These are phyloP conservation scores for Corynorhinus townsendii DNA, from an alignment of 2,113 vertebrate species.

Conservation along the genomic window DNA sequence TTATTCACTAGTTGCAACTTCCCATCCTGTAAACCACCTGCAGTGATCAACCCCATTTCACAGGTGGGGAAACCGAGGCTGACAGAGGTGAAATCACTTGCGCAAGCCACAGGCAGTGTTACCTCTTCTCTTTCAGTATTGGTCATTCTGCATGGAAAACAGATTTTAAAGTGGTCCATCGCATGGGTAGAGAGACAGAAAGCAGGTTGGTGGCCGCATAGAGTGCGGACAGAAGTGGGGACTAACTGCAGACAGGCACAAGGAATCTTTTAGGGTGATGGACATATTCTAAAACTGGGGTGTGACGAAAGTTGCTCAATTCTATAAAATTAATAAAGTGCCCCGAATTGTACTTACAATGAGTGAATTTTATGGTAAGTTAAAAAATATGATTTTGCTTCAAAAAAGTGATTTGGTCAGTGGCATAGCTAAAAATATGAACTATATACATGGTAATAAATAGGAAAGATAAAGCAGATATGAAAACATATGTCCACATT, in stretches of 20 bases:
- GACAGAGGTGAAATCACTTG: background rate
- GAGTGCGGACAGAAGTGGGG: no score
- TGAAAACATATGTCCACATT: background rate
- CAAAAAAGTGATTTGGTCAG: background rate
- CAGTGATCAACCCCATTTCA: background rate
- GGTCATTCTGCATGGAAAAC: background rate
- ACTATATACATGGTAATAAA: background rate
- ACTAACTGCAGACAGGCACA: background rate
- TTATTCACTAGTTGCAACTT: background rate
- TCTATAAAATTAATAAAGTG: background rate
- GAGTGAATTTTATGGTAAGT: background rate
- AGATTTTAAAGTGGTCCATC: background rate
- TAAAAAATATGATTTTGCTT: background rate
- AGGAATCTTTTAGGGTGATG: background rate
- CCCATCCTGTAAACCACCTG: background rate
- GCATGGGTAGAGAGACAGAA: background rate
- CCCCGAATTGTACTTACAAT: background rate
- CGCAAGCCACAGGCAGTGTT: background rate
- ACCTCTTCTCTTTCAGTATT: background rate
- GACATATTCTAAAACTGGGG: background rate
- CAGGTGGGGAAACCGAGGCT: background rate
- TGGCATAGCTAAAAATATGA: background rate
- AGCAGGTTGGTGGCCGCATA: fast-evolving
- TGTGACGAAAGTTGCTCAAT: background rate
- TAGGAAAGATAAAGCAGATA: background rate